A percentile compares a stretch with the other conserved stretches of the same genome.
Conservation (phyloP, 2,113 vertebrate species). For the Toxostoma redivivum region DNA sequence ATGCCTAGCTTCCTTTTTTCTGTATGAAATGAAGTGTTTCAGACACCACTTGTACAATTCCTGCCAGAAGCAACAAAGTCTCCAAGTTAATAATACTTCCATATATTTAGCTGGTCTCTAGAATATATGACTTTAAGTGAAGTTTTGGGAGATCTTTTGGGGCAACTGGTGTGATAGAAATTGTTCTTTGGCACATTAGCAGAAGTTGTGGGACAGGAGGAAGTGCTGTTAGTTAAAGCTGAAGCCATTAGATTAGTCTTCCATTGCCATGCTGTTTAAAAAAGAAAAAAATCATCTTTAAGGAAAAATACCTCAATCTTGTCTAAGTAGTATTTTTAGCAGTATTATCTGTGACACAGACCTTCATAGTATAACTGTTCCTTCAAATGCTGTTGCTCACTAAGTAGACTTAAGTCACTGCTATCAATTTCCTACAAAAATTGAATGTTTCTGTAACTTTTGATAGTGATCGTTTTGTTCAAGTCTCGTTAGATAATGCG, state of each 20-base stretch:
- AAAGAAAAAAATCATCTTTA: not conserved
- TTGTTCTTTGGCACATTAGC: not conserved
- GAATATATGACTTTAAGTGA: constrained; percentile 51
- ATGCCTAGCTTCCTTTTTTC: constrained; percentile 37
- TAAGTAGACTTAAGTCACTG: constrained; percentile 27
- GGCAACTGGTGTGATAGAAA: not conserved
- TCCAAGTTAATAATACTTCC: constrained; percentile 48
- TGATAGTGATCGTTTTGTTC: constrained; percentile 3
- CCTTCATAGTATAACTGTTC: constrained; percentile 7
- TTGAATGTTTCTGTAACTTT: constrained; percentile 4
- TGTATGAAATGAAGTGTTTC: constrained; percentile 46
- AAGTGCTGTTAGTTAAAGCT: constrained; percentile 3
- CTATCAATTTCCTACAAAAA: constrained; percentile 31
- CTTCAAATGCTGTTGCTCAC: constrained; percentile 5
- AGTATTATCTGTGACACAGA: not conserved
- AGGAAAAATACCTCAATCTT: constrained; percentile 13
- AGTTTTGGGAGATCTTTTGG: not conserved
- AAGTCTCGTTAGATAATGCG: not conserved
- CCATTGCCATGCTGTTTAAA: not conserved
- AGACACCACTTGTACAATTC: constrained; percentile 16
- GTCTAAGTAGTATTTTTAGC: not conserved
- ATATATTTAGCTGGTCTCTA: constrained; percentile 41
- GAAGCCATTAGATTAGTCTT: not conserved
- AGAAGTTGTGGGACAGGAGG: not conserved
- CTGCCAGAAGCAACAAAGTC: constrained; percentile 40